Conservation (phyloP, 2,113 vertebrate genomes). For the Willisornis vidua region DNA sequence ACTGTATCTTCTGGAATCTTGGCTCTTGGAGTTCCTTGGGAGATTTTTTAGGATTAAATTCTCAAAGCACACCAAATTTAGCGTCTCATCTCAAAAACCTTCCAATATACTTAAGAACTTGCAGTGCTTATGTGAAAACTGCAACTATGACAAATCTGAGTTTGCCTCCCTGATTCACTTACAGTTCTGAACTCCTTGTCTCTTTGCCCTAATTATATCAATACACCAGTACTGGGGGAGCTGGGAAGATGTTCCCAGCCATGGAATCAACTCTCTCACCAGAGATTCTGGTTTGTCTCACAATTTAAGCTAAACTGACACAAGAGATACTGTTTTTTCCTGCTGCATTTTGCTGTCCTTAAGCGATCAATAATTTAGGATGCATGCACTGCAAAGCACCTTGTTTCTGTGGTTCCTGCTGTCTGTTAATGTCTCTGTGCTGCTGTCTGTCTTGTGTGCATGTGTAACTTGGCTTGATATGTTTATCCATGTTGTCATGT, state of each 20-base stretch:
- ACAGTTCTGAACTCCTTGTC: neutral
- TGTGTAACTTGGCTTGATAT: neutral
- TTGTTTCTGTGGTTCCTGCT: neutral
- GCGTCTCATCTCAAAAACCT: neutral
- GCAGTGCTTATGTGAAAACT: neutral
- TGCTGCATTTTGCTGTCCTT: neutral
- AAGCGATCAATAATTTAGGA: neutral
- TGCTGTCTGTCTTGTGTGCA: neutral
- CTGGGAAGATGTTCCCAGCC: neutral
- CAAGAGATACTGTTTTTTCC: neutral
- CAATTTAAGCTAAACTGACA: neutral
- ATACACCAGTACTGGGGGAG: neutral
- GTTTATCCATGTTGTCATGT: neutral
- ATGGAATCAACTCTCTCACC: neutral
- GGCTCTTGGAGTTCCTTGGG: neutral
- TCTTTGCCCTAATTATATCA: constrained; percentile 21
- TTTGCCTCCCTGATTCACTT: neutral
- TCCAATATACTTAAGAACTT: neutral
- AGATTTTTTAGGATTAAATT: neutral
- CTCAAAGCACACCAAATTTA: neutral
- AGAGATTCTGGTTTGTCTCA: neutral
- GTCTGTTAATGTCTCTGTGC: neutral
- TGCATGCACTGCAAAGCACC: neutral
- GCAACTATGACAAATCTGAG: neutral
- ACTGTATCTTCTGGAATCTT: neutral